These are phyloP conservation scores for Pantherophis guttatus DNA, from an alignment of 2,113 vertebrate genomes.

Conservation along the genomic window DNA sequence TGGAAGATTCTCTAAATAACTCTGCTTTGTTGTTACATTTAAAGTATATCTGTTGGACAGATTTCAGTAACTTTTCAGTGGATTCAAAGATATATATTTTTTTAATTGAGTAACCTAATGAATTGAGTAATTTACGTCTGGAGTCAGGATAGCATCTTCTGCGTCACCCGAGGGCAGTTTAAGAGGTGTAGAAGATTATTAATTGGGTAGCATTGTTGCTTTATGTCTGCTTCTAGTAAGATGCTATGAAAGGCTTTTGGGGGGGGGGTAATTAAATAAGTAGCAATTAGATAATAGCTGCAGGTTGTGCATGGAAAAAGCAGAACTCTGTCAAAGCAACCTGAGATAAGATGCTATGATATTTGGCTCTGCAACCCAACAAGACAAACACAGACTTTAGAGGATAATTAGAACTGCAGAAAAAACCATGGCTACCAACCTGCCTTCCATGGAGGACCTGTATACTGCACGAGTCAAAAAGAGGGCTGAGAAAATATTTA, in stretches of 20 bases:
- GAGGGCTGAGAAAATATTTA: too few relatives aligned
- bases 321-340: background rate
- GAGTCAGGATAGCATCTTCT: background rate
- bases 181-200: background rate
- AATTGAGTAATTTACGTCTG: background rate
- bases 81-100: background rate
- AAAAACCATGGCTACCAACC: too few relatives aligned
- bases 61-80: background rate
- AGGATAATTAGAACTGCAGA: too few relatives aligned
- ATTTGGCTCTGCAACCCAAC: too few relatives aligned
- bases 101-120: background rate
- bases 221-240: background rate
- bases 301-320: background rate
- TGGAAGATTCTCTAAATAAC: background rate
- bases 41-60: background rate
- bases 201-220: background rate
- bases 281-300: background rate
- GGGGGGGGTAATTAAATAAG: background rate
- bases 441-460: too few relatives aligned
- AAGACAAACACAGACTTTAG: too few relatives aligned
- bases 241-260: background rate
- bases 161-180: background rate
- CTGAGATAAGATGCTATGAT: background rate
- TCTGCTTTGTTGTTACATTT: background rate
- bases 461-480: too few relatives aligned